A percentile compares a stretch with the other conserved stretches of the same genome.
Evolutionary conservation across 1,140 invertebrate genomes (phyloP).

Genomic region (Megalopta genalis): DNA sequence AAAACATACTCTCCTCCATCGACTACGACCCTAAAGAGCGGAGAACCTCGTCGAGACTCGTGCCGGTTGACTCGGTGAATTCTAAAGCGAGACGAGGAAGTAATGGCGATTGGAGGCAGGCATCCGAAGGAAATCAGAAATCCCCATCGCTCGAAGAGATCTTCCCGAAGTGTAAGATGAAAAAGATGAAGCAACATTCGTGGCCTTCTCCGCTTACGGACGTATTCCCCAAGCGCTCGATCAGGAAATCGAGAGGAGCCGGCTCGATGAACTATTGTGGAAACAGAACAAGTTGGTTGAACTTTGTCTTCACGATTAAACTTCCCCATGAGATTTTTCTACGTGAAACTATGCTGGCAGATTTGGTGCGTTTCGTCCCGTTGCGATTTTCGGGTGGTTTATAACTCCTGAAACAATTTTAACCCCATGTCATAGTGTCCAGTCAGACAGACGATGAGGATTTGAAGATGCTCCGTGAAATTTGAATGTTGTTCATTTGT

Average conservation of each 20-base stretch:
- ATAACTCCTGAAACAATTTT: no score
- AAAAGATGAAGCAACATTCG: not conserved
- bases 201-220: not conserved
- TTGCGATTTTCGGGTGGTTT: no score
- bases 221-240: not conserved
- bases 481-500: no score
- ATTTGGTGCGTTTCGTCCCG: no score
- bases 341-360: no score
- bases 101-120: not conserved
- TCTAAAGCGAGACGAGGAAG: conserved; percentile 6
- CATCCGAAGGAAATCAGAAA: conserved; percentile 13
- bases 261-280: not conserved
- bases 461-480: no score
- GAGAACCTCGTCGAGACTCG: not conserved
- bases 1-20: not conserved
- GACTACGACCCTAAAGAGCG: not conserved
- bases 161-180: conserved; percentile 37
- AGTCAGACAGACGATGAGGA: no score
- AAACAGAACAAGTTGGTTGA: conserved; percentile 4
- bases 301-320: no score
- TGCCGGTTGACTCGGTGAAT: not conserved
- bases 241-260: not conserved
- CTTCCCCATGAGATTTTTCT: no score
- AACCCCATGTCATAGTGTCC: no score
- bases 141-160: not conserved